Percentiles rank a stretch among this genome's conserved stretches.
phyloP scores from a whole-genome alignment of 2,113 vertebrate species.

The Myrmecophaga tridactyla region DNA sequence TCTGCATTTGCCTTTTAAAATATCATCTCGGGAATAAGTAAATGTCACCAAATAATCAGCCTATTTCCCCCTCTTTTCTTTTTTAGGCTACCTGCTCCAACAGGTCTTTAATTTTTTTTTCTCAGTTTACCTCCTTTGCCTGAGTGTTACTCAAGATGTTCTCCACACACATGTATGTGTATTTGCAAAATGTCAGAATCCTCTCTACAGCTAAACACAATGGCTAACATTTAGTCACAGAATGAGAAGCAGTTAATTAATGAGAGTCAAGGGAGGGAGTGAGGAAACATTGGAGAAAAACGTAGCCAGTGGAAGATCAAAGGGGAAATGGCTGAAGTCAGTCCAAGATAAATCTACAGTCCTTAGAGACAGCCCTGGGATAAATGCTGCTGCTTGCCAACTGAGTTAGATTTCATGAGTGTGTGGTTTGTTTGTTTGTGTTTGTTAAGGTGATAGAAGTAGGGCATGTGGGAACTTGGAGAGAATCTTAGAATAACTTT shows the following conservation, averaged over 20 bases:
- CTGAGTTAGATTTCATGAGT: background rate
- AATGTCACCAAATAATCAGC: constrained; percentile 43
- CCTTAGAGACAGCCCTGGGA: constrained; percentile 18
- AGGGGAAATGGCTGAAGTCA: constrained; percentile 39
- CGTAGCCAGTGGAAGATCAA: background rate
- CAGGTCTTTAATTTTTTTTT: background rate
- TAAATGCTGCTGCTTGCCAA: background rate
- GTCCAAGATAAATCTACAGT: constrained; percentile 44
- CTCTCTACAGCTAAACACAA: background rate
- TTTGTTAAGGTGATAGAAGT: constrained; percentile 1
- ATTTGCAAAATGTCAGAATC: constrained; percentile 45
- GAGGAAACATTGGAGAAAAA: constrained; percentile 44
- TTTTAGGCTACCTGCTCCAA: constrained; percentile 16
- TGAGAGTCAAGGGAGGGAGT: constrained; percentile 17
- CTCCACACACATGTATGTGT: background rate
- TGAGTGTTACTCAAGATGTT: background rate
- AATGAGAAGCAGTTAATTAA: constrained; percentile 51
- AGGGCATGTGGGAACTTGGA: background rate
- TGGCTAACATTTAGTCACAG: background rate
- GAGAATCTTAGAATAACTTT: background rate
- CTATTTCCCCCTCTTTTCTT: background rate
- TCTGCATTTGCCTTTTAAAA: constrained; percentile 64
- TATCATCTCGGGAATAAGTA: constrained; percentile 18
- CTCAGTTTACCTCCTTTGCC: background rate
- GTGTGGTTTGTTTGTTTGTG: background rate